These are phyloP conservation scores for Penelope pileata DNA, from an alignment of 2,113 vertebrate genomes.

Conservation along the genomic window DNA sequence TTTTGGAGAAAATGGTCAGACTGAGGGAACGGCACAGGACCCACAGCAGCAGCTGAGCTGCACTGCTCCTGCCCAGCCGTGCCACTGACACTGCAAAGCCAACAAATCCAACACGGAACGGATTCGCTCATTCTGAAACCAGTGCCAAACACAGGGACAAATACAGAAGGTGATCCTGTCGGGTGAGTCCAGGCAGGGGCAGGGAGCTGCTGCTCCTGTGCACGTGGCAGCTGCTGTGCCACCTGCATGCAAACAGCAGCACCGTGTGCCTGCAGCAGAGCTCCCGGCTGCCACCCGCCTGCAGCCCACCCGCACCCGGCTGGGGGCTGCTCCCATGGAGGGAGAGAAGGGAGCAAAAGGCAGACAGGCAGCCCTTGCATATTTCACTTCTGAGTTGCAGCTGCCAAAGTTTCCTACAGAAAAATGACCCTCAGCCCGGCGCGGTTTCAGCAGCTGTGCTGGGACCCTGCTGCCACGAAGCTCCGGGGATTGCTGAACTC, in stretches of 20 bases:
- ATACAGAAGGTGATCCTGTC: not conserved
- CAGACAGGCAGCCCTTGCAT: not conserved
- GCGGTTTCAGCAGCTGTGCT: slow-evolving; percentile 17
- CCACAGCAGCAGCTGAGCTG: accelerated
- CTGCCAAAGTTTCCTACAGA: not conserved
- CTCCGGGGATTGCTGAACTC: slow-evolving; percentile 34
- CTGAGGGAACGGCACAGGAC: not conserved
- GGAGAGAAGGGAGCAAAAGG: not conserved
- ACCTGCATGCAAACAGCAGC: not conserved
- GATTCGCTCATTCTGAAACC: not conserved
- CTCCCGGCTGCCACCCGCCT: too few species aligned
- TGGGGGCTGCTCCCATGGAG: too few species aligned
- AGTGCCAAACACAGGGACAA: not conserved
- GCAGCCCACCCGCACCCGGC: too few species aligned
- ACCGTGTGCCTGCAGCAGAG: too few species aligned
- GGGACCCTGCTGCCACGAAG: slow-evolving; percentile 39
- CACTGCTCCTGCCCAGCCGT: too few species aligned
- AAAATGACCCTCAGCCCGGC: too few species aligned
- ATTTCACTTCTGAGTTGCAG: too few species aligned
- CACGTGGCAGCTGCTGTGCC: accelerated
- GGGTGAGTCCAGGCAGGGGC: not conserved
- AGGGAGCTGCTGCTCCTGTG: accelerated
- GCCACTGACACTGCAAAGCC: too few species aligned
- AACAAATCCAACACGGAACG: too few species aligned
- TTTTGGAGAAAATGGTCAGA: not conserved